Percentiles rank a stretch among this genome's conserved stretches.
phyloP scores from a whole-genome alignment of 2,888 invertebrate genomes.

The Euzetes globulus region DNA sequence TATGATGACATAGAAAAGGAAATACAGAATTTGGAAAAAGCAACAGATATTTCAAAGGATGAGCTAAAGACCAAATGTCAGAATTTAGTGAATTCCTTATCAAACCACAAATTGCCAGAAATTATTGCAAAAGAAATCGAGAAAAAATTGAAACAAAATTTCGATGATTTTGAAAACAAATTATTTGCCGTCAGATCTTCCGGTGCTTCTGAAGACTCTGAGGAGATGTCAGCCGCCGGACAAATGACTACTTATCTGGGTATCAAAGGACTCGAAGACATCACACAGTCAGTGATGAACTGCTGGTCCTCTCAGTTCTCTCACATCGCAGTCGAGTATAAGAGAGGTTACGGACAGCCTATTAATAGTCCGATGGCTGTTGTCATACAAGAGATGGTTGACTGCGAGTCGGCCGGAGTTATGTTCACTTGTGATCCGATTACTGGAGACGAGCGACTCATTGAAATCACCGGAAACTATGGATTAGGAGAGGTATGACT shows the following conservation, averaged over 20 bases:
- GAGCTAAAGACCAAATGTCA: slow-evolving; percentile 1
- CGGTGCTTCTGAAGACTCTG: background rate
- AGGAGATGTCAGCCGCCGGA: slow-evolving; percentile 28
- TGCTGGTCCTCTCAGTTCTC: slow-evolving; percentile 61
- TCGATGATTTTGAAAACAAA: slow-evolving; percentile 5
- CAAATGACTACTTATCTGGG: slow-evolving; percentile 27
- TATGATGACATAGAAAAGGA: background rate
- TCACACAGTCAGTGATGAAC: slow-evolving; percentile 1
- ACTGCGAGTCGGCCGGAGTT: slow-evolving; percentile 61
- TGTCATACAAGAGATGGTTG: slow-evolving; percentile 68
- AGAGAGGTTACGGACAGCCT: slow-evolving; percentile 66
- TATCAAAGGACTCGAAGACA: background rate
- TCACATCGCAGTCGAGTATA: slow-evolving; percentile 66
- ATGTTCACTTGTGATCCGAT: slow-evolving; percentile 72
- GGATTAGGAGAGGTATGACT: slow-evolving; percentile 61
- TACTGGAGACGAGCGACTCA: slow-evolving; percentile 61
- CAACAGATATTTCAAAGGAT: background rate
- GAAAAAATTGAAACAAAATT: slow-evolving; percentile 3
- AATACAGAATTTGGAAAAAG: slow-evolving; percentile 21
- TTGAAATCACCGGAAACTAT: slow-evolving; percentile 70
- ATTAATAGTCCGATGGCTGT: slow-evolving; percentile 65
- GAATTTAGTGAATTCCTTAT: background rate
- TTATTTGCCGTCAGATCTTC: slow-evolving; percentile 49
- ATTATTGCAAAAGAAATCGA: slow-evolving; percentile 10
- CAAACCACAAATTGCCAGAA: background rate